Base-by-base conservation (phyloP, 2,113 vertebrate species). In the Murina feae region DNA sequence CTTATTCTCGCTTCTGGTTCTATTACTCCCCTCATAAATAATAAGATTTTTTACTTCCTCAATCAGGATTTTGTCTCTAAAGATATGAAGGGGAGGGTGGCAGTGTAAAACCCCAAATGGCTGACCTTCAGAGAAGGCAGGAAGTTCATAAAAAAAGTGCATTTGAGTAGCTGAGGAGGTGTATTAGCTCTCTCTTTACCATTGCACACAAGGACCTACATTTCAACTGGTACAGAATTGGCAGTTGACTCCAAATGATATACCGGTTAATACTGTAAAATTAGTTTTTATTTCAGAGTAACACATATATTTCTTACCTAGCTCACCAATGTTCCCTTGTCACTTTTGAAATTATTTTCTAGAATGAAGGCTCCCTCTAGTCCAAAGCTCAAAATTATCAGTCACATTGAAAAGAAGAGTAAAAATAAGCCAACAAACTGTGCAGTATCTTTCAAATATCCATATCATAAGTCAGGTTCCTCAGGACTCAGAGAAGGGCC, bases 381-480 rank as follows among this genome's bases (percentile, higher is more conserved):
- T 9, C n/a, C 75, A 95, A 94, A 72, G 66, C 37, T 94, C 86
- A 80, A 86, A 90, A 89, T 82, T 93, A 90, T 88, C 3, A 60
- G 37, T 83, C 78, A 65, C 63, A 86, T 49, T 81, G 63, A 60
- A 65, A 68, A n/a, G 55, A 92, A 89, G 42, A 86, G 60, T 51
- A 28, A 84, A 86, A 81, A 49, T 28, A 82, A 91, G 35, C 11
- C 35, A 85, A 51, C 14, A 55, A 20, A 83, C 28, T 76, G 37
- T 32, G 11, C 28, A 72, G 69, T 86, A 5, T 79, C 83, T 84
- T 95, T 89, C 69, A 95, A 82, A 30, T 25, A 37, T 47, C 55
- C 35, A 14, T 51, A 21, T 28, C 65, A 10, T 18, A 49, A 82
- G 74, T 71, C 49, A 80, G 37, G 6, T 60, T 90, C 28, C 53